These are phyloP conservation scores for Brenthis daphne DNA, from an alignment of 2,888 invertebrate species.

Conservation along the genomic window DNA sequence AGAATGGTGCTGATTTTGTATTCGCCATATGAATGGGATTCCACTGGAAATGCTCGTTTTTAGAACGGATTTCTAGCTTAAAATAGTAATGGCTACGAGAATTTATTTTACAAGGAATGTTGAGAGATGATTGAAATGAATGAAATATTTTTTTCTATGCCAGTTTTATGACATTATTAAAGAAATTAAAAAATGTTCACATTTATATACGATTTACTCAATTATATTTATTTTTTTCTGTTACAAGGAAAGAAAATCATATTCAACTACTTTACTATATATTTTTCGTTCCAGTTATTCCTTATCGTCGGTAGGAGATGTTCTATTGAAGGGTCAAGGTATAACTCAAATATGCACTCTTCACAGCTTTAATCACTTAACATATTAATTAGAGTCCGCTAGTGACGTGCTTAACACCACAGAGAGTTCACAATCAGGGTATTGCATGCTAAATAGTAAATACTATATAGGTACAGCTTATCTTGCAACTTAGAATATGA, in stretches of 20 bases:
- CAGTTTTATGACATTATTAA: not conserved
- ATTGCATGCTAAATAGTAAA: slow-evolving; percentile 13
- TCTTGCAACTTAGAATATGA: no score
- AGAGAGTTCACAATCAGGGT: not conserved
- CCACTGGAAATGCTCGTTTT: slow-evolving; percentile 30
- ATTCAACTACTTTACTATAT: not conserved
- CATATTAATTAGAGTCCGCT: slow-evolving; percentile 11
- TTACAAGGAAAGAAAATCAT: no score
- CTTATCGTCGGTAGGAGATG: slow-evolving; percentile 58
- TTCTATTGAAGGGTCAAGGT: slow-evolving; percentile 69
- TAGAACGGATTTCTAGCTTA: slow-evolving; percentile 22
- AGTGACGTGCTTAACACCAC: slow-evolving; percentile 5
- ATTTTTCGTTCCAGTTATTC: slow-evolving; percentile 43
- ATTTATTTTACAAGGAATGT: slow-evolving; percentile 4
- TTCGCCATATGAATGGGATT: slow-evolving; percentile 51
- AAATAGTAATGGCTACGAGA: slow-evolving; percentile 5
- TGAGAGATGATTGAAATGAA: not conserved
- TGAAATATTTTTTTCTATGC: not conserved
- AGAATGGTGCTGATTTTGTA: slow-evolving; percentile 61
- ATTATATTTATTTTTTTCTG: not conserved
- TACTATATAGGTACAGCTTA: not conserved
- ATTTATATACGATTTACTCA: not conserved
- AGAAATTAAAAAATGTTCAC: not conserved
- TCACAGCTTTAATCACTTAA: slow-evolving; percentile 28
- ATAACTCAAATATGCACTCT: slow-evolving; percentile 39